These are phyloP conservation scores for Sylvilagus floridanus DNA, from an alignment of 2,797 vertebrate species.

Conservation along the genomic window DNA sequence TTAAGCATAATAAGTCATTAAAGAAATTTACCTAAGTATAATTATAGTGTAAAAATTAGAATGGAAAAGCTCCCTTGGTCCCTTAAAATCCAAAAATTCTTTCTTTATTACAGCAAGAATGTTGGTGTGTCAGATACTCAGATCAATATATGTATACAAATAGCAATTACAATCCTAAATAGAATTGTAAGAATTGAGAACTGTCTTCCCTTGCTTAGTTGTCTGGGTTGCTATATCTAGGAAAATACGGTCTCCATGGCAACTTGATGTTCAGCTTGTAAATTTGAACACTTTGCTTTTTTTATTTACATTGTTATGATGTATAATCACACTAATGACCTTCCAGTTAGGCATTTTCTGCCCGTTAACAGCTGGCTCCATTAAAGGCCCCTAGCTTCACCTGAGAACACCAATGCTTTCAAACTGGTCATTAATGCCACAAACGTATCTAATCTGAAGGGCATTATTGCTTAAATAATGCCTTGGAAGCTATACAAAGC, in stretches of 20 bases:
- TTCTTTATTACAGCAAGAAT: neutral
- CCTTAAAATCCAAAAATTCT: neutral
- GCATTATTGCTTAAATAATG: slow-evolving; percentile 86
- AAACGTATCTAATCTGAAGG: slow-evolving; percentile 83
- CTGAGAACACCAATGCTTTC: slow-evolving; percentile 79
- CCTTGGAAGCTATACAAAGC: slow-evolving; percentile 77
- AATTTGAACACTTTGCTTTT: slow-evolving; percentile 72
- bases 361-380: slow-evolving; percentile 75
- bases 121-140: slow-evolving; percentile 29
- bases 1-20: slow-evolving; percentile 2
- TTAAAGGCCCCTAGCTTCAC: slow-evolving; percentile 80
- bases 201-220: slow-evolving; percentile 72
- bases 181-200: slow-evolving; percentile 69
- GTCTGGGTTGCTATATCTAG: slow-evolving; percentile 46
- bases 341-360: slow-evolving; percentile 81
- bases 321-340: slow-evolving; percentile 83
- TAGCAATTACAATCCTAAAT: slow-evolving; percentile 62
- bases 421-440: slow-evolving; percentile 84
- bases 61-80: neutral
- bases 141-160: slow-evolving; percentile 54
- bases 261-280: slow-evolving; percentile 79
- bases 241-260: slow-evolving; percentile 72
- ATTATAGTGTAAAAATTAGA: neutral
- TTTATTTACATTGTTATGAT: slow-evolving; percentile 83
- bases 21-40: neutral